Conservation (phyloP, 2,888 invertebrate species). For the Ochropleura leucogaster region DNA sequence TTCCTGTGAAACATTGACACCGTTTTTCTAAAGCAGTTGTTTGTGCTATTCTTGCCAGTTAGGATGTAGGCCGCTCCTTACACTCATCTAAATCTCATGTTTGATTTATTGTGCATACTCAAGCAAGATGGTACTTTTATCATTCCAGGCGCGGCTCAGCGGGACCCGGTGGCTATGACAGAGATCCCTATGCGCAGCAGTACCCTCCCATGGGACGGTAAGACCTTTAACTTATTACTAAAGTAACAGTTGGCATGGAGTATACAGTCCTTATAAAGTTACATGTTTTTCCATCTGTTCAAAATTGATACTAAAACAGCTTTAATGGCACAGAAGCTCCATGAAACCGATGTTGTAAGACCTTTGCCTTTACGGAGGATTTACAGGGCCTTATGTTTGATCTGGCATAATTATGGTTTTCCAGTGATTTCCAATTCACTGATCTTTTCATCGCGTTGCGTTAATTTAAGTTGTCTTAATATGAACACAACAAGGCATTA, state of each 20-base stretch:
- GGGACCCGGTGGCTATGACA: slow-evolving; percentile 83
- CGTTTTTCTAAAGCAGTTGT: neutral
- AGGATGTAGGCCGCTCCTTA: too few relatives aligned
- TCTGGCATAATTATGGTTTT: too few relatives aligned
- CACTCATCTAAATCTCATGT: neutral
- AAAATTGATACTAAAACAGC: neutral
- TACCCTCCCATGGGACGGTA: slow-evolving; percentile 89
- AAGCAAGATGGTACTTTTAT: neutral
- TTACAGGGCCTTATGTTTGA: neutral
- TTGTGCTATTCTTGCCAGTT: too few relatives aligned
- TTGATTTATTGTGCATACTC: too few relatives aligned
- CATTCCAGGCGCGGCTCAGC: slow-evolving; percentile 83
- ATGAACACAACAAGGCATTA: neutral
- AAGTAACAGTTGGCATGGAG: slow-evolving; percentile 53
- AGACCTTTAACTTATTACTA: slow-evolving; percentile 63
- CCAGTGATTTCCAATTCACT: neutral
- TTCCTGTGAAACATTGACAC: neutral
- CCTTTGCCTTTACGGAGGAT: neutral
- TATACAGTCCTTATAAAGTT: slow-evolving; percentile 39
- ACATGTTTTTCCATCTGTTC: slow-evolving; percentile 44
- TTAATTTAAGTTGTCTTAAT: neutral
- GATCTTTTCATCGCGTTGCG: neutral
- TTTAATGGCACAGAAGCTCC: neutral
- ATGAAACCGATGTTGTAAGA: neutral
- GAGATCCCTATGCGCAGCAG: slow-evolving; percentile 87